These are phyloP conservation scores for Sigmodon hispidus DNA, from an alignment of 2,113 vertebrate genomes.

Conservation along the genomic window DNA sequence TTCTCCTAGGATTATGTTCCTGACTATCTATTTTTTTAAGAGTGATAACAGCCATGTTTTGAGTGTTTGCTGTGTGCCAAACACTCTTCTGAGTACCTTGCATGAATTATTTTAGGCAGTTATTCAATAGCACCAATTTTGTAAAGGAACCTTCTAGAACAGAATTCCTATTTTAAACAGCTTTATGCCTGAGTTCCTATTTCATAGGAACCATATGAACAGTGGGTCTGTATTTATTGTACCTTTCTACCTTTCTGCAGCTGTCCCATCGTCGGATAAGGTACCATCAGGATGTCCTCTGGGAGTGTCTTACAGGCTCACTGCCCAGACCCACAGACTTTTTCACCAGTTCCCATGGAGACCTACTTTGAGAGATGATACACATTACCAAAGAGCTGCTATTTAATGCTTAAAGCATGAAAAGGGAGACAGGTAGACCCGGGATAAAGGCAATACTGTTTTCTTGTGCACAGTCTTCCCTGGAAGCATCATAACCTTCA, in stretches of 20 bases:
- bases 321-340: background rate
- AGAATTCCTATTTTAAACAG: conserved; percentile 20
- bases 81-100: background rate
- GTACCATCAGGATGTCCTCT: conserved; percentile 72
- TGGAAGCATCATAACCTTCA: background rate
- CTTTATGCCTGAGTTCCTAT: conserved; percentile 55
- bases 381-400: conserved; percentile 52
- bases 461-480: background rate
- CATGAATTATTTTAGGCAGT: background rate
- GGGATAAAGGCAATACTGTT: background rate
- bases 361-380: conserved; percentile 73
- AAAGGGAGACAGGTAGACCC: background rate
- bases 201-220: conserved; percentile 54
- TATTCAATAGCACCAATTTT: background rate
- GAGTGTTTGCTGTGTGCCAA: background rate
- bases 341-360: conserved; percentile 78
- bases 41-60: conserved; percentile 1
- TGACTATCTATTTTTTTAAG: conserved; percentile 8
- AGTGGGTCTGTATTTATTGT: background rate
- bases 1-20: conserved; percentile 70
- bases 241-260: conserved; percentile 49
- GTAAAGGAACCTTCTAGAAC: conserved; percentile 10
- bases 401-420: conserved; percentile 25
- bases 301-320: background rate
- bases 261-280: conserved; percentile 62